Conservation (phyloP, 2,888 invertebrate species). For the Cenopis cana region DNA sequence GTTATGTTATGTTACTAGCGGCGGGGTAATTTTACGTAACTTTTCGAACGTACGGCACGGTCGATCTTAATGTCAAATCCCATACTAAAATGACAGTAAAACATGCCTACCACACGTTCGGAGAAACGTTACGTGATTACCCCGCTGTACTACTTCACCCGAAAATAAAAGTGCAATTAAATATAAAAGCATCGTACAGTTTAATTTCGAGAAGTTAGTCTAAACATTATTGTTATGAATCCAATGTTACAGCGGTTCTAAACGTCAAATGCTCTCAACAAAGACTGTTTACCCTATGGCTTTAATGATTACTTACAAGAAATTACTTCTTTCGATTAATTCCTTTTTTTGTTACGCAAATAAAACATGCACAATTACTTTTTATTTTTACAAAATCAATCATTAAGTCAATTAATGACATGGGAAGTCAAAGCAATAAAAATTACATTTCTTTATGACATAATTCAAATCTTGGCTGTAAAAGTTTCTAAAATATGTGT, state of each 20-base stretch:
- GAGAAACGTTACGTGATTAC: no score
- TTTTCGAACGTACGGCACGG: no score
- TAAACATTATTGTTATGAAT: conserved; percentile 12
- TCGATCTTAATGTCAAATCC: no score
- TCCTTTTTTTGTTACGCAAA: neutral
- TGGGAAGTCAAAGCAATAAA: neutral
- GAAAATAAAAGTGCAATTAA: neutral
- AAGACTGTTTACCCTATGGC: neutral
- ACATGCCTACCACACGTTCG: no score
- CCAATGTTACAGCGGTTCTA: conserved; percentile 13
- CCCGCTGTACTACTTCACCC: no score
- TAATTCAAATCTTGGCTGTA: neutral
- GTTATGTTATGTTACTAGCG: no score
- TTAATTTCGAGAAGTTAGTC: neutral
- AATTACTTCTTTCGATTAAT: neutral
- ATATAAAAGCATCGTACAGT: neutral
- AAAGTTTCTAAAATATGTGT: no score
- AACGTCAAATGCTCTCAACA: conserved; percentile 21
- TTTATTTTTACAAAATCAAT: neutral
- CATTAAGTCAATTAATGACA: neutral
- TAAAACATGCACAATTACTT: neutral
- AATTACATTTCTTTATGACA: neutral
- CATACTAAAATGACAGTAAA: no score
- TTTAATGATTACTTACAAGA: neutral
- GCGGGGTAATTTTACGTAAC: no score